Conservation (phyloP, 2,113 vertebrate genomes). For the Eclectus roratus region DNA sequence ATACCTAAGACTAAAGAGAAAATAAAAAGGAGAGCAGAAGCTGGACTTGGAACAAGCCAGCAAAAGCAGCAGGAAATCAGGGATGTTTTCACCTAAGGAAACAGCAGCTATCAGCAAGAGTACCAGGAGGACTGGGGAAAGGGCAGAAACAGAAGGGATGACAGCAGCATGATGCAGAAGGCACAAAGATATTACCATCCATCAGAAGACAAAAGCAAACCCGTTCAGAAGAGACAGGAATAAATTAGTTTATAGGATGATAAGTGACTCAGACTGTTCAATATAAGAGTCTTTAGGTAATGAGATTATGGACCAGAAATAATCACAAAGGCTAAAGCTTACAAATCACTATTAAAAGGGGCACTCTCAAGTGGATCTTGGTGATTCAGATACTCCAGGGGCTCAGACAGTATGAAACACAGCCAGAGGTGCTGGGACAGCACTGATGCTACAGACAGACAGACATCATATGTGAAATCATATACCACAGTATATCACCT, state of each 20-base stretch:
- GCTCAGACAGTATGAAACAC: background rate
- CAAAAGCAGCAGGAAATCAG: background rate
- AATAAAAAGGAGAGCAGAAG: slow-evolving; percentile 17
- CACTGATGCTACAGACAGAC: background rate
- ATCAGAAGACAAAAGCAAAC: slow-evolving; percentile 12
- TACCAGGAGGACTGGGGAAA: background rate
- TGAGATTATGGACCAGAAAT: slow-evolving; percentile 22
- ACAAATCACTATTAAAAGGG: slow-evolving; percentile 5
- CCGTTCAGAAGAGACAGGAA: background rate
- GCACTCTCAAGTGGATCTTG: background rate
- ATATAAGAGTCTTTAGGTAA: slow-evolving; percentile 25
- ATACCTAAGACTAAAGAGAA: background rate
- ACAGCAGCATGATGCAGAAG: background rate
- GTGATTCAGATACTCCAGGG: background rate
- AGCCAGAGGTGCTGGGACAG: background rate
- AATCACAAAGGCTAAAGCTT: background rate
- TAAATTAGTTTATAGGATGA: background rate
- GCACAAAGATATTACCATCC: background rate
- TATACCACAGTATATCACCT: background rate
- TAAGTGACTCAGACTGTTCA: slow-evolving; percentile 27
- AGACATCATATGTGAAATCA: background rate
- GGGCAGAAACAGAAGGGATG: background rate
- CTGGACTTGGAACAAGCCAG: background rate
- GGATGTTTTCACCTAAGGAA: background rate
- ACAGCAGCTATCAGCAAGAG: background rate